phyloP scores from a whole-genome alignment of 1,140 invertebrate genomes.

The Drosophila bipectinata region DNA sequence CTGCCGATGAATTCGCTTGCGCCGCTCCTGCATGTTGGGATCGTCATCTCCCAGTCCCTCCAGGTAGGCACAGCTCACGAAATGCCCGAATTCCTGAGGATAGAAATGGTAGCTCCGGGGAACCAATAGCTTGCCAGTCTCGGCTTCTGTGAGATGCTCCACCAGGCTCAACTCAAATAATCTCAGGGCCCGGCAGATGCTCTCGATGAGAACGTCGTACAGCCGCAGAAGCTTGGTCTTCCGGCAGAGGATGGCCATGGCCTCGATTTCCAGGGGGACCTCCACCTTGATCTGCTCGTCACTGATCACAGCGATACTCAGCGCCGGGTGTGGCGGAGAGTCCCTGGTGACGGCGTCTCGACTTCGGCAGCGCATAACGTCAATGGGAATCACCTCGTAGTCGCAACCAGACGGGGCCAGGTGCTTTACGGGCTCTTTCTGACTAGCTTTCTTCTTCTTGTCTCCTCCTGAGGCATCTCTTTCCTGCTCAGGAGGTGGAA shows the following conservation, averaged over 20 bases:
- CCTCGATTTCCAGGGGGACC: conserved; percentile 88
- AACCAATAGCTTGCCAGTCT: conserved; percentile 42
- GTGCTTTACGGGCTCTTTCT: conserved; percentile 23
- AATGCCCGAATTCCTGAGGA: conserved; percentile 87
- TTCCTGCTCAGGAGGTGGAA: conserved; percentile 40
- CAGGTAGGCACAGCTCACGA: conserved; percentile 90
- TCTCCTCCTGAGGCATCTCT: conserved; percentile 21
- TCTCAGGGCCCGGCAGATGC: conserved; percentile 88
- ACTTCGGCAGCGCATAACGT: conserved; percentile 65
- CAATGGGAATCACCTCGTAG: conserved; percentile 73
- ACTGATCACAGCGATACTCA: conserved; percentile 63
- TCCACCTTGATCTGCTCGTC: conserved; percentile 82
- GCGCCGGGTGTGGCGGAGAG: conserved; percentile 48
- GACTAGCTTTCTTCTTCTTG: conserved; percentile 52
- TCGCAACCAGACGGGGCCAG: conserved; percentile 65
- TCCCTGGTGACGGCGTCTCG: conserved; percentile 49
- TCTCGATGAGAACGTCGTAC: conserved; percentile 90
- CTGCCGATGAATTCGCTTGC: conserved; percentile 87
- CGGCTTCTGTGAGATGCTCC: conserved; percentile 70
- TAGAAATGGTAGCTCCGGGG: conserved; percentile 83
- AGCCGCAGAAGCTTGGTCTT: conserved; percentile 87
- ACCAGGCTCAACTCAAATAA: conserved; percentile 87
- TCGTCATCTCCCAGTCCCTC: conserved; percentile 86
- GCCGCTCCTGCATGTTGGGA: conserved; percentile 85
- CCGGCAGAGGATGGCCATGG: conserved; percentile 88